phyloP scores from a whole-genome alignment of 92 coral and sea anemone genomes.

The Epizoanthus scotinus region DNA sequence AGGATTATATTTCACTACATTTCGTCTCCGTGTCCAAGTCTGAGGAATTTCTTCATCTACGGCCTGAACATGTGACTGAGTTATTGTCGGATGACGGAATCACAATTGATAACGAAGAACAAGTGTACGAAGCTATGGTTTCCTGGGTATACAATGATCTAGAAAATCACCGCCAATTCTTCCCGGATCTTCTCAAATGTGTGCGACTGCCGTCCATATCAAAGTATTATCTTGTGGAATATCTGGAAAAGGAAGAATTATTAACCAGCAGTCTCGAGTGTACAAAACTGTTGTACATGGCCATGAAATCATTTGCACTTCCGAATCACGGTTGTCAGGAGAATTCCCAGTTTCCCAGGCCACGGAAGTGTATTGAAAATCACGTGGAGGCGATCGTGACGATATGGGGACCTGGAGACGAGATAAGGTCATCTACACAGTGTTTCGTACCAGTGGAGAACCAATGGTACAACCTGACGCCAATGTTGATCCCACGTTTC shows the following conservation, averaged over 20 bases:
- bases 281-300: slow-evolving; percentile 72
- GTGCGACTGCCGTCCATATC: slow-evolving; percentile 81
- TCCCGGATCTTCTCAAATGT: slow-evolving; percentile 66
- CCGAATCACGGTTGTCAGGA: slow-evolving; percentile 30
- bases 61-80: slow-evolving; percentile 65
- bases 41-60: slow-evolving; percentile 73
- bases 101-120: slow-evolving; percentile 74
- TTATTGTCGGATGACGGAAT: slow-evolving; percentile 80
- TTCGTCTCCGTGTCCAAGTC: slow-evolving; percentile 85
- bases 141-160: slow-evolving; percentile 88
- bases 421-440: slow-evolving; percentile 91
- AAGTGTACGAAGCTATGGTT: slow-evolving; percentile 86
- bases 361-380: slow-evolving; percentile 56
- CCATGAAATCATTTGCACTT: slow-evolving; percentile 80
- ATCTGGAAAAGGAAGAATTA: slow-evolving; percentile 77
- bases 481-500: slow-evolving; percentile 93
- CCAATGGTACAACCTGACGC: slow-evolving; percentile 93
- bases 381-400: slow-evolving; percentile 86
- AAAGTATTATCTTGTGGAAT: slow-evolving; percentile 78
- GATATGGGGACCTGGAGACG: slow-evolving; percentile 98
- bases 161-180: slow-evolving; percentile 52
- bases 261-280: slow-evolving; percentile 69
- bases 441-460: slow-evolving; percentile 84
- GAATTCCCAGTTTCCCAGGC: slow-evolving; percentile 52
- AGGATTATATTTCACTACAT: slow-evolving; percentile 68